Evolutionary conservation across 2,113 vertebrate species (phyloP), one percentile per base, ranked within the genome.

Genomic region (Oncorhynchus clarkii): DNA sequence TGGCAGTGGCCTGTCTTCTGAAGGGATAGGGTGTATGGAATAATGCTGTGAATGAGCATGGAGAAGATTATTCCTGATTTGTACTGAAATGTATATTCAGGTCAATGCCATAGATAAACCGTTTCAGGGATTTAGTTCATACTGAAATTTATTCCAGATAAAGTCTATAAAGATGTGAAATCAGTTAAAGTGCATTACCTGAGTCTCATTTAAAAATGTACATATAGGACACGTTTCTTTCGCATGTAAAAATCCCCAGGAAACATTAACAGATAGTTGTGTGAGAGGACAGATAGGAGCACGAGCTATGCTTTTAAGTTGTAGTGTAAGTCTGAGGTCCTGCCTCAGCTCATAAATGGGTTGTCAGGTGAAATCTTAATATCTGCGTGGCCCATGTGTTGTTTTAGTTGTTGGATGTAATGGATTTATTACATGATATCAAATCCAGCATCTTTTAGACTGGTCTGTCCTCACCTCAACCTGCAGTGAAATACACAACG

Each of bases 281-380:
- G n/a, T 22, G 59, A 62, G n/a, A 62, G 59, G 18, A 62, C 7
- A 9, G 51, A 54, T 1, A 18, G 79, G 77, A 71, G 34, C 75
- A 66, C 54, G 65, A 74, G 77, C 77, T 67, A 67, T 49, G 81
- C 72, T 80, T 73, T 80, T 67, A 84, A 73, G 82, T 77, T 69
- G 72, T 83, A 83, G 82, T 80, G 69, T 45, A 74, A 71, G 81
- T 77, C 78, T 78, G 51, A 74, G 14, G 67, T 59, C 72, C 76
- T 26, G 20, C 74, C 80, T 77, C 54, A 57, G 72, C 80, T 89
- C 84, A 78, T 86, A 88, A 89, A 88, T 85, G 81, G 81, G 72
- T 75, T 60, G 45, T 77, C 74, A 59, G 82, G 83, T 90, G 73
- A 89, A 91, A 88, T 89, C 88, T 89, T 88, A 69, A 89, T 90